These are phyloP conservation scores for Cromileptes altivelis DNA, from an alignment of 2,113 vertebrate genomes.

Conservation along the genomic window DNA sequence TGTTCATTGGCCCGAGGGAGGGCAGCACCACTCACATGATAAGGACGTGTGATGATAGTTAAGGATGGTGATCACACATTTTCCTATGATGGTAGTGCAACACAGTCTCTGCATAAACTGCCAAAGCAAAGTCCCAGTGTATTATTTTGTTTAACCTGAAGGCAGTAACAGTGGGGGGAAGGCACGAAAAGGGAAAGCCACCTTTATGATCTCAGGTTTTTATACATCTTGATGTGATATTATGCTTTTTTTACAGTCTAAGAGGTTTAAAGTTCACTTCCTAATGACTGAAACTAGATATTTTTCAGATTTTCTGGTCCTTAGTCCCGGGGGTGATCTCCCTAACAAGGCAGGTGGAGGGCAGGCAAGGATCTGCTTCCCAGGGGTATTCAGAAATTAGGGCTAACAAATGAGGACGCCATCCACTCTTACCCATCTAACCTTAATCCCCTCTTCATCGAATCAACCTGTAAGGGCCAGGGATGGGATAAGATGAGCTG, in stretches of 20 bases:
- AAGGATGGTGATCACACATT: constrained; percentile 1
- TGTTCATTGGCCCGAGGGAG: not conserved
- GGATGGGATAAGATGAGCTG: constrained; percentile 14
- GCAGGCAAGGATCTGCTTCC: constrained; percentile 17
- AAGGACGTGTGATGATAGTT: constrained; percentile 13
- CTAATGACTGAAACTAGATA: constrained; percentile 12
- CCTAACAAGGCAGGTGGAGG: constrained; percentile 39
- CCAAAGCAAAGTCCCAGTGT: not conserved
- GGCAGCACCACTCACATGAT: not conserved
- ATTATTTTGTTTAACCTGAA: constrained; percentile 6
- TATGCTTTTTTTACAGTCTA: not conserved
- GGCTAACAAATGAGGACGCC: not conserved
- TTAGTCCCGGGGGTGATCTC: not conserved
- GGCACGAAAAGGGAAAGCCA: not conserved
- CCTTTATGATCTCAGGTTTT: constrained; percentile 15
- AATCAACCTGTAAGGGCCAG: constrained; percentile 20
- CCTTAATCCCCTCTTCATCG: constrained; percentile 37
- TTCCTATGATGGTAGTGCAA: not conserved
- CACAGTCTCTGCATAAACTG: not conserved
- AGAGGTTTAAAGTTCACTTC: constrained; percentile 10
- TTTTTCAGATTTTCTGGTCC: constrained; percentile 12
- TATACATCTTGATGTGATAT: not conserved
- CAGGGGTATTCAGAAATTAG: not conserved
- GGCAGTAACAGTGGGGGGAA: not conserved
- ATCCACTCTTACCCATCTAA: not conserved